Conservation (phyloP, 2,888 invertebrate species). For the Amphipyra berbera region DNA sequence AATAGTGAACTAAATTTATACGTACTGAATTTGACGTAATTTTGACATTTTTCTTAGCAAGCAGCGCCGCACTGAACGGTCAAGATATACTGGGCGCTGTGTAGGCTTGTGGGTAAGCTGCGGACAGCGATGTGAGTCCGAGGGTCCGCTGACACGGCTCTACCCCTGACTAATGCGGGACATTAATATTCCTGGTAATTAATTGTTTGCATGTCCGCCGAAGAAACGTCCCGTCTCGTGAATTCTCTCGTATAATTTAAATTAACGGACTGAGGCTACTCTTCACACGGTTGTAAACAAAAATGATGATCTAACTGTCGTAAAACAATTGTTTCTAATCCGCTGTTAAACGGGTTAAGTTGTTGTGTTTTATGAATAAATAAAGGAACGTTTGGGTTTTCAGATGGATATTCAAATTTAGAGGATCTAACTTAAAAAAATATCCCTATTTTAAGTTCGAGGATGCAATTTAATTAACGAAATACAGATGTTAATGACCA, state of each 20-base stretch:
- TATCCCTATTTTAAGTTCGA: too few species aligned
- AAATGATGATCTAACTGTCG: conserved; percentile 48
- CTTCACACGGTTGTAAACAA: conserved; percentile 56
- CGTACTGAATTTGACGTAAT: conserved; percentile 29
- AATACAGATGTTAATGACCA: too few species aligned
- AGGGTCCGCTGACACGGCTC: conserved; percentile 80
- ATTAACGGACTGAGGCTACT: conserved; percentile 71
- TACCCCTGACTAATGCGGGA: conserved; percentile 84
- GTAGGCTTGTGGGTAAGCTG: conserved; percentile 59
- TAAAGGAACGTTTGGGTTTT: conserved; percentile 12
- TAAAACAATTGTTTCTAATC: conserved; percentile 39
- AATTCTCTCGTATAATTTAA: conserved; percentile 81
- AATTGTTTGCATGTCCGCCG: conserved; percentile 88
- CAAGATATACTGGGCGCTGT: conserved; percentile 23
- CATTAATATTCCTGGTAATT: conserved; percentile 89
- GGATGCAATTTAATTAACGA: too few species aligned
- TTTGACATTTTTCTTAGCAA: conserved; percentile 22
- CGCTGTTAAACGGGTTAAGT: conserved; percentile 20
- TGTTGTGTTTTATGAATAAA: conserved; percentile 23
- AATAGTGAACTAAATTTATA: conserved; percentile 17
- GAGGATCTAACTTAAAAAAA: too few species aligned
- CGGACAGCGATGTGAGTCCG: conserved; percentile 68
- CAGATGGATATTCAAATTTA: too few species aligned
- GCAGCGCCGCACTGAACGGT: conserved; percentile 18
- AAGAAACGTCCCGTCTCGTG: conserved; percentile 83